Percentiles rank a stretch among this genome's conserved stretches.
Evolutionary conservation across 2,797 vertebrate species (phyloP).

Genomic region (Aeoliscus strigatus): DNA sequence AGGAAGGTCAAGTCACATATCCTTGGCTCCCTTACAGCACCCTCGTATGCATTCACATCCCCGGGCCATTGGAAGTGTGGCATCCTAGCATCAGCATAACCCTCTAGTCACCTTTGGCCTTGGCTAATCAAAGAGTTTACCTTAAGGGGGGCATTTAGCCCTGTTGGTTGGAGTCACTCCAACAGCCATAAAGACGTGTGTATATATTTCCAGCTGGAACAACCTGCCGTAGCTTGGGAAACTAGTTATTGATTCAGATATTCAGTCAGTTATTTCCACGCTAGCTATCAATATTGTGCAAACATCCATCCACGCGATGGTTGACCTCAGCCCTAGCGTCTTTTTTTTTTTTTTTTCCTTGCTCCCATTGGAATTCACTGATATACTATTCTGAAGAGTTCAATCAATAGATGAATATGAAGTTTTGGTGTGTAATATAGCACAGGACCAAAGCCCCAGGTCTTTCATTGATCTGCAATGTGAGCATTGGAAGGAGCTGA

Average conservation of each 20-base stretch:
- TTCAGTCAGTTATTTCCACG: slow-evolving; percentile 97
- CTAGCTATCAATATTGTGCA: slow-evolving; percentile 92
- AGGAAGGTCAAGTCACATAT: slow-evolving; percentile 56
- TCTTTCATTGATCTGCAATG: slow-evolving; percentile 76
- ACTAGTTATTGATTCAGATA: slow-evolving; percentile 99
- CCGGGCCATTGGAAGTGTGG: slow-evolving; percentile 72
- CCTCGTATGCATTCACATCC: slow-evolving; percentile 69
- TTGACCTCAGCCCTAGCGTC: slow-evolving; percentile 89
- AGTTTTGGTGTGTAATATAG: slow-evolving; percentile 95
- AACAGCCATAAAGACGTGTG: slow-evolving; percentile 87
- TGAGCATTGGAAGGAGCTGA: slow-evolving; percentile 66
- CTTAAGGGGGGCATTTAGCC: slow-evolving; percentile 93
- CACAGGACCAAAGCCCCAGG: slow-evolving; percentile 77
- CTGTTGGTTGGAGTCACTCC: slow-evolving; percentile 89
- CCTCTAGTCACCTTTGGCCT: slow-evolving; percentile 87
- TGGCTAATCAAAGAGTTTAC: slow-evolving; percentile 97
- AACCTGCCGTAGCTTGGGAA: slow-evolving; percentile 87
- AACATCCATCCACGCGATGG: slow-evolving; percentile 83
- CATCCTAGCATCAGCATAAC: slow-evolving; percentile 69
- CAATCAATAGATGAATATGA: slow-evolving; percentile 99
- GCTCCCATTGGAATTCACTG: slow-evolving; percentile 96
- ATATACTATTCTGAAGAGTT: slow-evolving; percentile 96
- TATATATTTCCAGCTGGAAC: slow-evolving; percentile 91
- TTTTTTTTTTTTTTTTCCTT: slow-evolving; percentile 86
- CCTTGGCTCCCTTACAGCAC: slow-evolving; percentile 52